Evolutionary conservation across 2,113 vertebrate genomes (phyloP).

Genomic region (Salminus brasiliensis): DNA sequence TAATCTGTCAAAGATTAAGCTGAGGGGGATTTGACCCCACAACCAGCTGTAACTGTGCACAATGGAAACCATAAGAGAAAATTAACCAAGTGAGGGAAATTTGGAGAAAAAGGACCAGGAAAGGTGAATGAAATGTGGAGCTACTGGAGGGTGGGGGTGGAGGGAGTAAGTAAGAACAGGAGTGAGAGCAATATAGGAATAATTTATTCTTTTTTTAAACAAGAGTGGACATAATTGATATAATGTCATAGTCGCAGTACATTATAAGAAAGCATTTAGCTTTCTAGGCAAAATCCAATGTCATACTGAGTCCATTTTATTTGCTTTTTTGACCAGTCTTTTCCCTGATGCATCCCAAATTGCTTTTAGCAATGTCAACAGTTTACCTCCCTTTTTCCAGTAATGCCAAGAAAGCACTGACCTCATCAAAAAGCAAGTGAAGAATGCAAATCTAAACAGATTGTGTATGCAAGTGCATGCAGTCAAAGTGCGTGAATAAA

Average conservation of each 20-base stretch:
- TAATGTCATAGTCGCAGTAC: neutral
- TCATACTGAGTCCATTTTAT: neutral
- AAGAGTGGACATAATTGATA: no score
- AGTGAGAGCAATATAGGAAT: no score
- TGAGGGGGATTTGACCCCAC: constrained; percentile 17
- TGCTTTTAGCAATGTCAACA: constrained; percentile 25
- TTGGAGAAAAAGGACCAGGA: neutral
- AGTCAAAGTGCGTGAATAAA: neutral
- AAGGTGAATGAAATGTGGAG: constrained; percentile 20
- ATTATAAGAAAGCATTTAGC: constrained; percentile 1
- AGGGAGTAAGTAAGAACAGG: no score
- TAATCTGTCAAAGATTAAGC: constrained; percentile 17
- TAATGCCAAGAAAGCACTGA: constrained; percentile 9
- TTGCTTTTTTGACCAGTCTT: neutral
- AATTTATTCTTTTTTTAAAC: no score
- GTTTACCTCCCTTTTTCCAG: constrained; percentile 1
- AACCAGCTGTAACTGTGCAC: constrained; percentile 2
- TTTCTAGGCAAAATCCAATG: neutral
- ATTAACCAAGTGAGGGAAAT: neutral
- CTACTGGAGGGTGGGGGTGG: constrained; percentile 14
- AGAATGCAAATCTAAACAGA: constrained; percentile 26
- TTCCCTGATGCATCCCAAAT: neutral
- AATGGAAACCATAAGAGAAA: neutral
- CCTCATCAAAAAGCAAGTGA: constrained; percentile 12
- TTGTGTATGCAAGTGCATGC: neutral